Conservation (phyloP, 2,113 vertebrate species). For the Tiliqua scincoides region DNA sequence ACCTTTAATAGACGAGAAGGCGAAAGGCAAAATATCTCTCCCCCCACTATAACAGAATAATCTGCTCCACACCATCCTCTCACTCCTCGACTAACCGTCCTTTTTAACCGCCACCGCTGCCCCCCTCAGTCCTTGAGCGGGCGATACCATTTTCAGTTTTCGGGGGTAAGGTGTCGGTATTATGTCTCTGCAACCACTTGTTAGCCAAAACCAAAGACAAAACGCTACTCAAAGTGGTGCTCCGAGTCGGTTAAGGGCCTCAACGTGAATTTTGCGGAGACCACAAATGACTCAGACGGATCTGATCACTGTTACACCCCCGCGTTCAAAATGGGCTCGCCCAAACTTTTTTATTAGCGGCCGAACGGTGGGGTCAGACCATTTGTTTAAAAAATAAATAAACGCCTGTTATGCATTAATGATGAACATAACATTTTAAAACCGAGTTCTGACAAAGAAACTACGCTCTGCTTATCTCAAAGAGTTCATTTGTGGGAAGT, state of each 20-base stretch:
- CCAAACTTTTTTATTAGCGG: background rate
- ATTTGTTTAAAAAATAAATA: background rate
- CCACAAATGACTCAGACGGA: background rate
- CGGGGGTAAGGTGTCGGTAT: background rate
- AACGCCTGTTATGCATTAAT: no score
- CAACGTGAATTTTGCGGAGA: background rate
- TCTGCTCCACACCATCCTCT: background rate
- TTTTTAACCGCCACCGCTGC: background rate
- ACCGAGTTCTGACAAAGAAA: background rate
- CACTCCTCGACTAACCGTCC: background rate
- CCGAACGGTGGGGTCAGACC: background rate
- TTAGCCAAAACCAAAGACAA: background rate
- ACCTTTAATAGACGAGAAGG: background rate
- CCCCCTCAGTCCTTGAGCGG: accelerated
- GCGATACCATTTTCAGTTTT: background rate
- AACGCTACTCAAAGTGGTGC: background rate
- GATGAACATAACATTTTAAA: background rate
- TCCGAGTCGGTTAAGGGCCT: background rate
- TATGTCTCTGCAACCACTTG: background rate
- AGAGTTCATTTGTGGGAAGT: background rate
- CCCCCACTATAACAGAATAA: background rate
- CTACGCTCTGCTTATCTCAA: no score
- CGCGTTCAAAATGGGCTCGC: background rate
- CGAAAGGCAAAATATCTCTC: background rate
- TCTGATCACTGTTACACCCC: background rate